Evolutionary conservation across 2,888 invertebrate genomes (phyloP).

Genomic region (Brachylomia viminalis): DNA sequence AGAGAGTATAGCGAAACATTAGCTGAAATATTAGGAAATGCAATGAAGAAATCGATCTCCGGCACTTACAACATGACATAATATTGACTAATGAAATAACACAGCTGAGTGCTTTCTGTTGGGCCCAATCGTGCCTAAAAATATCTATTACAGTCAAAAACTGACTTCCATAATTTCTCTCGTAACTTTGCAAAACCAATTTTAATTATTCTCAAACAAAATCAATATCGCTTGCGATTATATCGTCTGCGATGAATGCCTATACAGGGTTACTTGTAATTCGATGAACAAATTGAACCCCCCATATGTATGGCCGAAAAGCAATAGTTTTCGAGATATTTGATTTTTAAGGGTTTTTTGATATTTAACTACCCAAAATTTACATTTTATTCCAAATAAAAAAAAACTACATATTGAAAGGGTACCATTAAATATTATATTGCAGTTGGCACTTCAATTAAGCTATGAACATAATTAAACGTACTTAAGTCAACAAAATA

Average conservation of each 20-base stretch:
- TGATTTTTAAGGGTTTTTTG: too few species aligned
- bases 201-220: neutral
- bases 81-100: constrained; percentile 1
- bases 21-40: constrained; percentile 7
- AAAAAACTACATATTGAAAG: too few species aligned
- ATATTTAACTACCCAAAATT: too few species aligned
- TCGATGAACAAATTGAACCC: too few species aligned
- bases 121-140: neutral
- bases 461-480: too few species aligned
- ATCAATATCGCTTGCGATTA: constrained; percentile 6
- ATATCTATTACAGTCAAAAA: neutral
- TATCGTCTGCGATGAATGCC: neutral
- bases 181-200: neutral
- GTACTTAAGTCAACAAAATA: too few species aligned
- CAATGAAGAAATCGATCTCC: constrained; percentile 4
- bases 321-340: too few species aligned
- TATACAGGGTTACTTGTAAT: too few species aligned
- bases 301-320: too few species aligned
- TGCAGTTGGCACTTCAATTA: too few species aligned
- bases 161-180: neutral
- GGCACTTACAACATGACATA: neutral
- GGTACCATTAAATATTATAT: too few species aligned
- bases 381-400: too few species aligned
- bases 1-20: neutral
- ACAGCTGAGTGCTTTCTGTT: constrained; percentile 4